Conservation (phyloP, 1,140 invertebrate genomes). For the Leptonema lineaticorne region DNA sequence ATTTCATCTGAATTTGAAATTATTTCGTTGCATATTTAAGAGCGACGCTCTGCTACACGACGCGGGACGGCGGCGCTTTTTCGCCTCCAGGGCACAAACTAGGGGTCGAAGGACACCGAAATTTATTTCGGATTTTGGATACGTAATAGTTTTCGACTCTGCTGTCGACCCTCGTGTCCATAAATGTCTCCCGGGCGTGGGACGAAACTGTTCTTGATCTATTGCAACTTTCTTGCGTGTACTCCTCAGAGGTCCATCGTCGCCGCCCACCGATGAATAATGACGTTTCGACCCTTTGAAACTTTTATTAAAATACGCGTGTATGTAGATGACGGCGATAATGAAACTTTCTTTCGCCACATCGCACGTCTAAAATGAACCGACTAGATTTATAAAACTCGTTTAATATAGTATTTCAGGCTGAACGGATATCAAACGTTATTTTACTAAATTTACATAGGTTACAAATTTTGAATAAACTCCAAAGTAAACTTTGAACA, state of each 20-base stretch:
- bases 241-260: not conserved
- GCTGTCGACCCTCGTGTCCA: not conserved
- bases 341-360: too few relatives aligned
- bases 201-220: conserved; percentile 20
- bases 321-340: too few relatives aligned
- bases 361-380: too few relatives aligned
- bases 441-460: too few relatives aligned
- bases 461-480: too few relatives aligned
- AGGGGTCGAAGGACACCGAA: not conserved
- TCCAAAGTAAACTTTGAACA: too few relatives aligned
- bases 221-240: conserved; percentile 6
- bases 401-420: too few relatives aligned
- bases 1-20: conserved; percentile 42
- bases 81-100: not conserved
- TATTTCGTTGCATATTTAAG: conserved; percentile 41
- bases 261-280: not conserved
- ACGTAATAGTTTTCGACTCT: not conserved
- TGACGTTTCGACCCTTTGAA: too few relatives aligned
- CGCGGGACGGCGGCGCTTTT: conserved; percentile 14
- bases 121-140: conserved; percentile 14
- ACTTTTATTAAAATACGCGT: too few relatives aligned
- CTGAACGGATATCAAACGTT: too few relatives aligned
- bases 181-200: conserved; percentile 24
- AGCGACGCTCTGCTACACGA: too few relatives aligned
- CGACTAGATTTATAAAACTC: too few relatives aligned